Base-by-base conservation (phyloP, 2,797 vertebrate genomes). In the Zonotrichia albicollis region DNA sequence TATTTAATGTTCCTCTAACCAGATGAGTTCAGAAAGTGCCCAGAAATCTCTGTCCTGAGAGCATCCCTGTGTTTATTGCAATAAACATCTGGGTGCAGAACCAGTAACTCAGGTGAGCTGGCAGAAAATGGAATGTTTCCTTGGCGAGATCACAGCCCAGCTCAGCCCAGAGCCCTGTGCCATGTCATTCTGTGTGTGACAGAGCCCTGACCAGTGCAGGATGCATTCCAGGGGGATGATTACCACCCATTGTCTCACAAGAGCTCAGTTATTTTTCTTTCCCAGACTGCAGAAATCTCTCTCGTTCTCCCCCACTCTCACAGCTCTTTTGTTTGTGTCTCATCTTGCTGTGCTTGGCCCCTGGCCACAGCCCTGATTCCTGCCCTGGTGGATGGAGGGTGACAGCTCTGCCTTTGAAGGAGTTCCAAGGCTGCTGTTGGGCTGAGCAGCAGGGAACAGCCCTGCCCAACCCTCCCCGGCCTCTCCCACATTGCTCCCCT, bases 381-480 rank as follows among this genome's bases (percentile, higher is more conserved):
- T 92, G 89, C 84, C 91, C 87, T 21, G 84, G 62, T 81, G 87
- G 73, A 95, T 84, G 87, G 73, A 95, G 87, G 55, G 89, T 73
- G 89, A 96, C 92, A 92, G 89, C 71, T 46, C 16, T 2, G 84
- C 45, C 95, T 96, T 91, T 96, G 95, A 96, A 94, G 94, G 38
- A 38, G n/a, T 0, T 90, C 96, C 96, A 96, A 89, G 80, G 91
- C 93, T 95, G 96, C 89, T 85, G 87, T 15, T 61, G 58, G 84
- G 90, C 82, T 93, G 93, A 91, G 46, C 96, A 93, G 94, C 89
- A 76, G 94, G 92, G 82, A 94, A 46, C 79, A 90, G 61, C 67
- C 91, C 91, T 90, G 82, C 84, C 92, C 90, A 83, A 4, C 61
- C 12, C 75, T 91, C 93, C 78, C 90, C 68, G 87, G 82, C 89